These are phyloP conservation scores for Sinocyclocheilus rhinocerous DNA, from an alignment of 2,113 vertebrate genomes.

Conservation along the genomic window DNA sequence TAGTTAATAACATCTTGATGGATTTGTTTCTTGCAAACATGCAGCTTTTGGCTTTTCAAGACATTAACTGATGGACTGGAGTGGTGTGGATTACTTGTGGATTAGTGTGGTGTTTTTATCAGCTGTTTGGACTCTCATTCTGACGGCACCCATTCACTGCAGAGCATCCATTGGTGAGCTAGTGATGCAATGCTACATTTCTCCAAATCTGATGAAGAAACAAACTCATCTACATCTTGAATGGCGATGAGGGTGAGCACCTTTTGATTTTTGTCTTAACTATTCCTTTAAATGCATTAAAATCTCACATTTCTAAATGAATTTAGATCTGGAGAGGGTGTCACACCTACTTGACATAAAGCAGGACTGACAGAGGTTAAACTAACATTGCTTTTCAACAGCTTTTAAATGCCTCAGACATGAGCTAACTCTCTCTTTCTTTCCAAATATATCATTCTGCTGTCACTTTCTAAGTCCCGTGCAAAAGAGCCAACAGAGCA, in stretches of 20 bases:
- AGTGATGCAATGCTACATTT: neutral
- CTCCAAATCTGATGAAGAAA: neutral
- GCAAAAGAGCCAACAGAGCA: neutral
- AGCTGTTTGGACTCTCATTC: neutral
- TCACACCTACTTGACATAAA: constrained; percentile 24
- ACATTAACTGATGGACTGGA: neutral
- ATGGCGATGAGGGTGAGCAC: neutral
- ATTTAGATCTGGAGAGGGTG: neutral
- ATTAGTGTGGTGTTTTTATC: neutral
- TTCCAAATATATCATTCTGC: constrained; percentile 26
- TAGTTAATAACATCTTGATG: too few relatives aligned
- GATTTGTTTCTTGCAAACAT: neutral
- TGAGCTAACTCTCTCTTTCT: neutral
- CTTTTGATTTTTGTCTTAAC: neutral
- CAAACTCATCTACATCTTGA: neutral
- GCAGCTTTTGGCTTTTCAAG: neutral
- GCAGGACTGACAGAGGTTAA: constrained; percentile 42
- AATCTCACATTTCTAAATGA: neutral
- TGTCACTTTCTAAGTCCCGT: neutral
- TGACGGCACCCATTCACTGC: neutral
- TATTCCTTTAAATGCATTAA: neutral
- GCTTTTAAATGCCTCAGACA: constrained; percentile 27
- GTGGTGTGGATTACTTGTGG: too few relatives aligned
- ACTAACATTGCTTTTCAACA: constrained; percentile 7
- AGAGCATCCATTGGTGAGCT: neutral